Base-by-base conservation (phyloP, 2,797 vertebrate genomes). In the Oreochromis mossambicus region DNA sequence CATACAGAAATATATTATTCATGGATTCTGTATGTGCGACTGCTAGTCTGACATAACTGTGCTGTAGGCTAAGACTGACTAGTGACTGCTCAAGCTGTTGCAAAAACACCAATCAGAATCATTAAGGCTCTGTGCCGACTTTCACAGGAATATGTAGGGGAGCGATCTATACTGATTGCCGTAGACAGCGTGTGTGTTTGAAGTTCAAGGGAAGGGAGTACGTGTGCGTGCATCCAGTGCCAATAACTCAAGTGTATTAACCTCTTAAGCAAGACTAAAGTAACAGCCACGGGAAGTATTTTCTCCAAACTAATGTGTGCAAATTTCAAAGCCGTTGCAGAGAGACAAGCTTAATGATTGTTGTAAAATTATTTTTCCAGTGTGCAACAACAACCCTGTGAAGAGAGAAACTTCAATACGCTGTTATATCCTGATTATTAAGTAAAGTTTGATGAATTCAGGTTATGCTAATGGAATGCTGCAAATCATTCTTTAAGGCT, bases 121-220 rank as follows among this genome's bases (percentile, higher is more conserved):
- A 88, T 75, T 75, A 21, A 56, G 46, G 14, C 19, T 54, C 58
- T 52, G 58, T 58, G 68, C 77, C 51, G 12, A 50, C 32, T 77
- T 81, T 76, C 41, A 61, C 77, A 81, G 87, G 77, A 80, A 80
- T 88, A 61, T 83, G 68, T 84, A 87, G 75, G 78, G 56, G 41
- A 82, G 34, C 26, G 8, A 5, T 80, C 32, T 54, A 32, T 38
- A 38, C 63, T 89, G 80, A 92, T 88, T 90, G 84, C 52, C 50
- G 77, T 81, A 68, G 90, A 92, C 88, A 83, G 38, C 7, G 15
- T 68, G 78, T 17, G 19, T 68, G 85, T 91, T 91, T 92, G 78
- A 93, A 88, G 83, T 88, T 73, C 34, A 63, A 1, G 58, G 58
- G 58, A 80, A 79, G 50, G 56, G 34, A 75, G 38, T 46, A 38